Evolutionary conservation across 2,888 invertebrate genomes (phyloP).

Genomic region (Pelosia muscerda): DNA sequence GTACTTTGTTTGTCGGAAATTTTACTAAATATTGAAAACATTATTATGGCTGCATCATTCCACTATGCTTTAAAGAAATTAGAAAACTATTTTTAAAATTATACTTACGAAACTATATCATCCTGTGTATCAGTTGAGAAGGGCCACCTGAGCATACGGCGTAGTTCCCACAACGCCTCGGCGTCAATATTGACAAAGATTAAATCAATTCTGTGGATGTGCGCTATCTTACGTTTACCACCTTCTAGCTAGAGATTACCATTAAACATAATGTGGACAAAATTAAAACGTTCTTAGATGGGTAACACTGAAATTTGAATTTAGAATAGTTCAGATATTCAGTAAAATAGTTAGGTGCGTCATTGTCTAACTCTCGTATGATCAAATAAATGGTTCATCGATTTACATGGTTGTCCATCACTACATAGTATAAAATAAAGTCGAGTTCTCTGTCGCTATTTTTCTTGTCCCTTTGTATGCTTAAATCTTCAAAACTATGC

Average conservation of each 20-base stretch:
- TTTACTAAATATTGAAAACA: too few species aligned
- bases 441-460: too few species aligned
- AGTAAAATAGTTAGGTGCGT: not conserved
- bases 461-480: too few species aligned
- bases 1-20: too few species aligned
- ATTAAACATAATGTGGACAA: conserved; percentile 9
- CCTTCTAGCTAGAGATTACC: conserved; percentile 21
- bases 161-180: conserved; percentile 76
- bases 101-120: conserved; percentile 24
- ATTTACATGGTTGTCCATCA: too few species aligned
- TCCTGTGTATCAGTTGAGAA: conserved; percentile 50
- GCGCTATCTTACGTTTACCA: conserved; percentile 68
- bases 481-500: too few species aligned
- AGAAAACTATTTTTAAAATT: not conserved
- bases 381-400: too few species aligned
- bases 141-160: conserved; percentile 82
- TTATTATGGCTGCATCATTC: not conserved
- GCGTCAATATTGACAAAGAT: conserved; percentile 84
- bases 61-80: not conserved
- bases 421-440: too few species aligned
- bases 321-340: not conserved
- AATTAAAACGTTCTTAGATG: not conserved
- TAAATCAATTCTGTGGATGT: conserved; percentile 77
- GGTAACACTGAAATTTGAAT: not conserved
- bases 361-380: too few species aligned